These are phyloP conservation scores for Acanthis flammea DNA, from an alignment of 2,797 vertebrate species.

Conservation along the genomic window DNA sequence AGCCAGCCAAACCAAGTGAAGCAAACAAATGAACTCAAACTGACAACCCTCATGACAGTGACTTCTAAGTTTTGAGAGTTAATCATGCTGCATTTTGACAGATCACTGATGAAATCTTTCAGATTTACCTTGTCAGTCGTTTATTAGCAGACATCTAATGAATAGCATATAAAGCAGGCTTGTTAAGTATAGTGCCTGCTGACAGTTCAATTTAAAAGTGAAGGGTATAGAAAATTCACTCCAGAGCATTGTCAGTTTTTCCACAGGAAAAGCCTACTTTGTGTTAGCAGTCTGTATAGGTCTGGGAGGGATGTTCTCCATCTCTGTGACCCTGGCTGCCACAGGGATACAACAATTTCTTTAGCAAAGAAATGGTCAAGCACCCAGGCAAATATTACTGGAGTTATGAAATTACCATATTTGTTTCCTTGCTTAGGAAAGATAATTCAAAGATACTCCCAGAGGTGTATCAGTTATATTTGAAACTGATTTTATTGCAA, in stretches of 20 bases:
- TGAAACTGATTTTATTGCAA: not conserved
- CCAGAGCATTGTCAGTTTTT: not conserved
- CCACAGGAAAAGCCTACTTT: not conserved
- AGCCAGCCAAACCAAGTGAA: slow-evolving; percentile 29
- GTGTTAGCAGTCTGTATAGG: not conserved
- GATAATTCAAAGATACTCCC: not conserved
- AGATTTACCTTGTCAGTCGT: slow-evolving; percentile 18
- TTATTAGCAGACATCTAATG: slow-evolving; percentile 34
- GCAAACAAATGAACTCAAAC: slow-evolving; percentile 24
- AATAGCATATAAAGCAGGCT: slow-evolving; percentile 4
- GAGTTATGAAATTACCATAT: not conserved
- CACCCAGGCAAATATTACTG: not conserved
- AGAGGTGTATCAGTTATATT: not conserved
- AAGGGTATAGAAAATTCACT: slow-evolving; percentile 20
- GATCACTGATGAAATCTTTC: slow-evolving; percentile 25
- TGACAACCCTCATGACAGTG: not conserved
- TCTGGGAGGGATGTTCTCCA: not conserved
- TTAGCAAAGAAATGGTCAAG: slow-evolving; percentile 33
- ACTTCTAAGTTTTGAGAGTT: slow-evolving; percentile 4
- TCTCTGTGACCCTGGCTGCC: not conserved
- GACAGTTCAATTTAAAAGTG: slow-evolving; percentile 36
- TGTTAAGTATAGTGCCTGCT: slow-evolving; percentile 12
- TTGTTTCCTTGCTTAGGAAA: slow-evolving; percentile 36
- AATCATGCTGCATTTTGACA: slow-evolving; percentile 15
- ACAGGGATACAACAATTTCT: not conserved